These are phyloP conservation scores for Dicentrarchus labrax DNA, from an alignment of 2,113 vertebrate genomes.

Conservation along the genomic window DNA sequence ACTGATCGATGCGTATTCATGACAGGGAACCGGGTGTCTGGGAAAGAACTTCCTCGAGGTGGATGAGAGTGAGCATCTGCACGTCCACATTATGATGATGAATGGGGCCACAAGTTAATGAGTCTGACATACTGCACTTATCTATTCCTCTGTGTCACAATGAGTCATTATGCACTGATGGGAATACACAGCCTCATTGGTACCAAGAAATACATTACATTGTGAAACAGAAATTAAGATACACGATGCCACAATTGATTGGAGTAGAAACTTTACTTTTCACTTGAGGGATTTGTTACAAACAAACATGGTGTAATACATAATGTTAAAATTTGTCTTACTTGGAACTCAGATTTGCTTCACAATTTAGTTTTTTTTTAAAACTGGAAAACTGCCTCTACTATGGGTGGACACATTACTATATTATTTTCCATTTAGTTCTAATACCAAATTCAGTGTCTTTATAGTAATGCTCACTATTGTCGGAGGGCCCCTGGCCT, in stretches of 20 bases:
- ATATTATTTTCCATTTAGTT: background rate
- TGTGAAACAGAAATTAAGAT: slow-evolving; percentile 16
- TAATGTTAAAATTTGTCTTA: background rate
- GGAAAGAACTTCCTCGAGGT: slow-evolving; percentile 16
- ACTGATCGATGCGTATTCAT: background rate
- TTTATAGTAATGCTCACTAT: background rate
- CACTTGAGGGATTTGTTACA: slow-evolving; percentile 29
- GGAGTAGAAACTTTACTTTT: slow-evolving; percentile 62
- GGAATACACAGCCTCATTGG: slow-evolving; percentile 13
- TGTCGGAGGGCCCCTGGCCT: background rate
- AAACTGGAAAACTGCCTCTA: background rate
- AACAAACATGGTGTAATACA: slow-evolving; percentile 21
- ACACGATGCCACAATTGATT: slow-evolving; percentile 39
- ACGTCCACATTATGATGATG: slow-evolving; percentile 60
- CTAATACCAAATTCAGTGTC: slow-evolving; percentile 3
- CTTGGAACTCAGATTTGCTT: background rate
- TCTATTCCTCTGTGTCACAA: slow-evolving; percentile 59
- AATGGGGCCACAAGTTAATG: slow-evolving; percentile 55
- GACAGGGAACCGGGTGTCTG: background rate
- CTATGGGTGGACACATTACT: background rate
- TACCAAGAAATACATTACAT: slow-evolving; percentile 23
- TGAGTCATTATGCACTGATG: slow-evolving; percentile 35
- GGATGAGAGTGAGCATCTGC: slow-evolving; percentile 48
- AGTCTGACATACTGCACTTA: slow-evolving; percentile 69
- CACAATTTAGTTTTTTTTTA: background rate